phyloP scores from a whole-genome alignment of 2,797 vertebrate genomes.

The Sebastolobus altivelis region DNA sequence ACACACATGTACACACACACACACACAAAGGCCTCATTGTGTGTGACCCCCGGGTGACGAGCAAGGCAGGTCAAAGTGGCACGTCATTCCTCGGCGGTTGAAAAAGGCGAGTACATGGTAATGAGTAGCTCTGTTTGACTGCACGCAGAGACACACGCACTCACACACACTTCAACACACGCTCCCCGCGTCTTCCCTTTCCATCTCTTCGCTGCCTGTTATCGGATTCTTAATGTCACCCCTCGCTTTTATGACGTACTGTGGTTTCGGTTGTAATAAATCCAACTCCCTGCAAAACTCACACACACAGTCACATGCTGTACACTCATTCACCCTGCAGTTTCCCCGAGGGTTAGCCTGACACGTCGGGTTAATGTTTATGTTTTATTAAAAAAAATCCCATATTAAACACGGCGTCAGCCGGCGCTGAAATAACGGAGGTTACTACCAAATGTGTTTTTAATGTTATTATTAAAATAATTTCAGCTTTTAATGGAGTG shows the following conservation, averaged over 20 bases:
- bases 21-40: constrained; percentile 77
- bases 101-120: constrained; percentile 72
- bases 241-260: constrained; percentile 27
- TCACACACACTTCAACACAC: constrained; percentile 4
- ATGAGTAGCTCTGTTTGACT: constrained; percentile 64
- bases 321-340: constrained; percentile 48
- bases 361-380: constrained; percentile 59
- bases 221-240: constrained; percentile 33
- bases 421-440: constrained; percentile 30
- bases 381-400: constrained; percentile 60
- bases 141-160: constrained; percentile 5
- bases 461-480: constrained; percentile 10
- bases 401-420: constrained; percentile 54
- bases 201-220: constrained; percentile 15
- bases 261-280: constrained; percentile 39
- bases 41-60: constrained; percentile 70
- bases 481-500: neutral
- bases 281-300: constrained; percentile 24
- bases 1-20: constrained; percentile 29
- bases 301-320: constrained; percentile 42
- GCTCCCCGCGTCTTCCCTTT: constrained; percentile 10
- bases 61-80: constrained; percentile 69
- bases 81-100: constrained; percentile 70
- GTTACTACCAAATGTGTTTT: constrained; percentile 24
- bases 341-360: constrained; percentile 53